Evolutionary conservation across 2,113 vertebrate genomes (phyloP), one percentile per base, ranked within the genome.

Genomic region (Azemiops feae): DNA sequence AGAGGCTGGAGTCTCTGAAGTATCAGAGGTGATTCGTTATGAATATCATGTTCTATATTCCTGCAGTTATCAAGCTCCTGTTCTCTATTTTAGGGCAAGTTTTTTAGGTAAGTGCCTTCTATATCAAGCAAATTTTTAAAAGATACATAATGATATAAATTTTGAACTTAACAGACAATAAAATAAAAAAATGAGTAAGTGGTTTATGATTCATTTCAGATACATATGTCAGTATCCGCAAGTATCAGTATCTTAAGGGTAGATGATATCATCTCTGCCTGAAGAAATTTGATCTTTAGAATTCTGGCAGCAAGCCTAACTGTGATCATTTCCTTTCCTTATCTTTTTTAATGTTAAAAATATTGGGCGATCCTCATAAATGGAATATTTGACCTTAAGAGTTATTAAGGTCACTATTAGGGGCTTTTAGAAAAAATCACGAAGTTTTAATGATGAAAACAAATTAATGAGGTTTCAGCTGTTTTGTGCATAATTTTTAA

Each of bases 21-120:
- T 91, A 0, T 95, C 94, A 0, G 93, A 97, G 93, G 97, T 98
- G 93, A 96, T 99, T 95, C 98, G 98, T 90, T 99, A 98, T 4
- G 99, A 99, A 91, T 99, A 99, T 94, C 99, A 99, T 85, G 96
- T 99, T 94, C 89, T 99, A 39, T 99, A 98, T 95, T 99, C 99
- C 88, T 98, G 98, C 93, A 99, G 99, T 97, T 99, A 99, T 96
- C 97, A 98, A 88, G 97, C 97, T 43, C 99, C 99, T 0, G 98
- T 99, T 54, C 98, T 99, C 16, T 99, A 99, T 93, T 99, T 99
- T 94, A 98, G 98, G 97, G 99, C 98, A 5, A 98, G 96, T 94
- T 98, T 98, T 89, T 96, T 98, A 96, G 98, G 99, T 99, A 97
- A 97, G 97, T 58, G 55, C 20, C 9, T 27, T 16, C 5, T 64